Conservation (phyloP, 2,113 vertebrate genomes). For the Mellivora capensis region DNA sequence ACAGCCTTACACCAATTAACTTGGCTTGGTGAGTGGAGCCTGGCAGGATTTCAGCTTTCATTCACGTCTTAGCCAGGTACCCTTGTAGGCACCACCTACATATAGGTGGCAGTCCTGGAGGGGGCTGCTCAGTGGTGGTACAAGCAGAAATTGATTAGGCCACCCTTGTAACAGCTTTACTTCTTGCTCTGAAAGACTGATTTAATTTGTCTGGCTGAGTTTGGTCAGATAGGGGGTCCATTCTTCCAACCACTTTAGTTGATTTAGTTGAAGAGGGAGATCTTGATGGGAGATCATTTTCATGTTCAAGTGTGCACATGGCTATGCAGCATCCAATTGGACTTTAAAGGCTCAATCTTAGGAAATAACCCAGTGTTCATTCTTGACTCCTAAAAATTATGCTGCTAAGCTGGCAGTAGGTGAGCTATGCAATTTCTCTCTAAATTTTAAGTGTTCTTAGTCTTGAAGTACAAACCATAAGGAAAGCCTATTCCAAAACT, state of each 20-base stretch:
- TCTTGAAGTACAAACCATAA: neutral
- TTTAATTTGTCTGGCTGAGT: neutral
- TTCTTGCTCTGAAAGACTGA: neutral
- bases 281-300: neutral
- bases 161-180: no score
- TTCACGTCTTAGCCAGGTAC: neutral
- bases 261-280: neutral
- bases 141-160: neutral
- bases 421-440: neutral
- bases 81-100: neutral
- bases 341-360: neutral
- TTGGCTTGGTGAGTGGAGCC: neutral
- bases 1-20: neutral
- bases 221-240: neutral
- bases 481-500: neutral
- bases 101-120: neutral
- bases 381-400: neutral
- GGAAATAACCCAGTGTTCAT: neutral
- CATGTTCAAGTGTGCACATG: neutral
- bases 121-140: neutral
- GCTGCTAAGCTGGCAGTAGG: neutral
- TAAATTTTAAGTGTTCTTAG: neutral
- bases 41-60: neutral
- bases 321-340: neutral
- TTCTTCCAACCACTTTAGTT: neutral